Evolutionary conservation across 2,888 invertebrate genomes (phyloP).

Genomic region (Linyphia triangularis): DNA sequence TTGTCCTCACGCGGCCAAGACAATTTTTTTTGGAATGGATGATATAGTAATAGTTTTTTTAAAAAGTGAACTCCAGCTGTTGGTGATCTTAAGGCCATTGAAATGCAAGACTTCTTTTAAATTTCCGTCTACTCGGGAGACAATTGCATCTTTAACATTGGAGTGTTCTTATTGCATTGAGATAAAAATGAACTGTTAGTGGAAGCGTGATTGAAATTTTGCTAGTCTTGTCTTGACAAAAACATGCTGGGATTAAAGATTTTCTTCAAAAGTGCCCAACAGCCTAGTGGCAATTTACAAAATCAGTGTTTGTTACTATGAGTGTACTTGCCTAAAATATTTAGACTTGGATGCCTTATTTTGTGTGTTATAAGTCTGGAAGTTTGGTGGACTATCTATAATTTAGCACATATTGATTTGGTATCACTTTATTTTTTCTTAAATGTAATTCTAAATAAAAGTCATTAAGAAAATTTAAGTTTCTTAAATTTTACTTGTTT

Average conservation of each 20-base stretch:
- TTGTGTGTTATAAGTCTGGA: not conserved
- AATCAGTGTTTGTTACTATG: slow-evolving; percentile 40
- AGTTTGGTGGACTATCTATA: too few relatives aligned
- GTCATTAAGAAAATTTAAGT: not conserved
- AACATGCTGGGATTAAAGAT: slow-evolving; percentile 28
- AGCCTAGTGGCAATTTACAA: not conserved
- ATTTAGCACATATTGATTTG: too few relatives aligned
- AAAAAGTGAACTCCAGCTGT: slow-evolving; percentile 51
- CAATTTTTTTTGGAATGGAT: slow-evolving; percentile 64
- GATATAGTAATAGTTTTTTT: slow-evolving; percentile 66
- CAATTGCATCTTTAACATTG: slow-evolving; percentile 53
- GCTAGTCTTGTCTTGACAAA: slow-evolving; percentile 62
- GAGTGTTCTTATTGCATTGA: slow-evolving; percentile 58
- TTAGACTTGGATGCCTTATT: not conserved
- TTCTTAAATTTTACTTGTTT: not conserved
- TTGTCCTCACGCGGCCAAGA: slow-evolving; percentile 37
- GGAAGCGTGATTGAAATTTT: slow-evolving; percentile 56
- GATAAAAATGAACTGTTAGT: slow-evolving; percentile 51
- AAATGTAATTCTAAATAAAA: too few relatives aligned
- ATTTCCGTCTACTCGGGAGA: slow-evolving; percentile 39
- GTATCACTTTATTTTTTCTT: not conserved
- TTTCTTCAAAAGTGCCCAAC: slow-evolving; percentile 43
- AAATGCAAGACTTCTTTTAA: slow-evolving; percentile 40
- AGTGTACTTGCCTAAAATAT: slow-evolving; percentile 53
- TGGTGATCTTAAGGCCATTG: slow-evolving; percentile 53